Evolutionary conservation across 2,797 vertebrate species (phyloP), one percentile per base, ranked within the genome.

Genomic region (Netta rufina): DNA sequence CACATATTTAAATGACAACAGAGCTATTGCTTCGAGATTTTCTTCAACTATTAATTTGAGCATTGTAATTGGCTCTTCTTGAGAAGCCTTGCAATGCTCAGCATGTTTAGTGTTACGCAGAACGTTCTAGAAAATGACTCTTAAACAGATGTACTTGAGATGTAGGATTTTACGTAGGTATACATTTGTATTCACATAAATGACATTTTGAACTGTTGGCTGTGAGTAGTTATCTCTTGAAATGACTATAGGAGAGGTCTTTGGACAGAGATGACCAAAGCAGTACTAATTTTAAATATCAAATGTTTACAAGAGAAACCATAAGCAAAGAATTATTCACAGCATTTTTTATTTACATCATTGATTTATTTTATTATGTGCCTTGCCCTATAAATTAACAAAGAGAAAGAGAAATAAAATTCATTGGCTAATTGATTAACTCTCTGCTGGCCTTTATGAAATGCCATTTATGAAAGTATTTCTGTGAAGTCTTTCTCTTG

Each of bases 61-160:
- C 33, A 25, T 85, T 87, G 78, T 85, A 96, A 93, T 95, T 96
- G 95, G 93, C 93, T 96, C 89, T 94, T 95, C 95, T 92, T 94
- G 92, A 73, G 89, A 95, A 95, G 77, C 56, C 70, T 91, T 90
- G 83, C 73, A 64, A 17, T 89, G 66, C 80, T 96, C 65, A 1
- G 76, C 54, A 33, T 91, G 66, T 93, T 96, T 92, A 85, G 81
- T 87, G 69, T 71, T 96, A 90, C 80, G 61, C 61, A 36, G 81
- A 89, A 89, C 94, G 90, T 87, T 90, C 86, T 72, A 54, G 89
- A 93, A 95, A 77, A 95, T 74, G 0, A 51, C 61, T 82, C 18
- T 73, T 53, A 51, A 53, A 58, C 64, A 89, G 74, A 67, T 61
- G 45, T 94, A 87, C 25, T 93, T 86, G 69, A 93, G 62, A 66